phyloP scores from a whole-genome alignment of 2,797 vertebrate genomes.

The Pangasius sanitwongsei region DNA sequence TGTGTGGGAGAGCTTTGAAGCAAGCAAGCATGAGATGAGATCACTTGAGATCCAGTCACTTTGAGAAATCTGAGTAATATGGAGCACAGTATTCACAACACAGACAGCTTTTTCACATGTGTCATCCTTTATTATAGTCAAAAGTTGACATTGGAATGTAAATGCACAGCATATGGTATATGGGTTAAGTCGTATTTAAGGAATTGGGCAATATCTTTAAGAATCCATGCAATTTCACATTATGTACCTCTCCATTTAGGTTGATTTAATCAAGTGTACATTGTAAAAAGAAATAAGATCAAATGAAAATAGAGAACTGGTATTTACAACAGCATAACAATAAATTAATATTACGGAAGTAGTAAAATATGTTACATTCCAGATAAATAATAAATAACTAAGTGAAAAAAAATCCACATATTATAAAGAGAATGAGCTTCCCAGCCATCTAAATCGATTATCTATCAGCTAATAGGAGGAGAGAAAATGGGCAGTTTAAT shows the following conservation, averaged over 20 bases:
- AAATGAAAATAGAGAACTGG: slow-evolving; percentile 54
- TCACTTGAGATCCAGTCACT: slow-evolving; percentile 21
- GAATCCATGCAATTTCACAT: background rate
- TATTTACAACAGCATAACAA: slow-evolving; percentile 66
- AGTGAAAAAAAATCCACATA: background rate
- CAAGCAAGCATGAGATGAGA: slow-evolving; percentile 10
- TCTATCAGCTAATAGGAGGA: slow-evolving; percentile 55
- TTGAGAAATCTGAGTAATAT: slow-evolving; percentile 30
- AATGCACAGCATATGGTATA: slow-evolving; percentile 27
- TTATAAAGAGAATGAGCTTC: slow-evolving; percentile 34
- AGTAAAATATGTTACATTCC: slow-evolving; percentile 27
- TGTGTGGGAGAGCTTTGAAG: slow-evolving; percentile 32
- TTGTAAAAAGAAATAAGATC: slow-evolving; percentile 48
- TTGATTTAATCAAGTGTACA: slow-evolving; percentile 44
- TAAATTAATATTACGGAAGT: slow-evolving; percentile 65
- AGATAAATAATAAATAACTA: background rate
- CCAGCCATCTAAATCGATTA: slow-evolving; percentile 57
- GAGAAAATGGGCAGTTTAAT: slow-evolving; percentile 33
- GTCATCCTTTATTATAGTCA: background rate
- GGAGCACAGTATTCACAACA: slow-evolving; percentile 23
- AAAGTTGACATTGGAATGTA: slow-evolving; percentile 16
- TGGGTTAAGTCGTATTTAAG: slow-evolving; percentile 55
- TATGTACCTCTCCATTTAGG: slow-evolving; percentile 48
- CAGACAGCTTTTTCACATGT: slow-evolving; percentile 19
- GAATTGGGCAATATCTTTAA: slow-evolving; percentile 49